Evolutionary conservation across 2,113 vertebrate species (phyloP).

Genomic region (Anoura caudifer): DNA sequence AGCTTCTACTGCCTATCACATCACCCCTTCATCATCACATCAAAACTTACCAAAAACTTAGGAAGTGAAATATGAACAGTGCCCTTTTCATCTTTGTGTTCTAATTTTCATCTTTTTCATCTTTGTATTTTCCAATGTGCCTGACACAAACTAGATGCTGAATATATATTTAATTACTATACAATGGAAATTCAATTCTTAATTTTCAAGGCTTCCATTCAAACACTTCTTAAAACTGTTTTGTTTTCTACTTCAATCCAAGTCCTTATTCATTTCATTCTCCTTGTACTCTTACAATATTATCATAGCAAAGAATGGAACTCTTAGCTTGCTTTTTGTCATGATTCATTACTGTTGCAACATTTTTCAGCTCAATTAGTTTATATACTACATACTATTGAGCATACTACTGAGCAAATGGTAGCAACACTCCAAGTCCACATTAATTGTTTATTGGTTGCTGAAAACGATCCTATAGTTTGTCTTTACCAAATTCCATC

Average conservation of each 20-base stretch:
- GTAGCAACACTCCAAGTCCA: not conserved
- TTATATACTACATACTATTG: not conserved
- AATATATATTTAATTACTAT: not conserved
- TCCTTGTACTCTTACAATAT: not conserved
- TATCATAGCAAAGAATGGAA: not conserved
- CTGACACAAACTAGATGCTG: not conserved
- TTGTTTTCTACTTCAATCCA: not conserved
- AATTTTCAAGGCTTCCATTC: not conserved
- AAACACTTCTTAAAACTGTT: not conserved
- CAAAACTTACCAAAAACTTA: not conserved
- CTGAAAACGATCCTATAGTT: slow-evolving; percentile 1
- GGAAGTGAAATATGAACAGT: not conserved
- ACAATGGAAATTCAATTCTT: not conserved
- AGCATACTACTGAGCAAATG: not conserved
- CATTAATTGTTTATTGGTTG: slow-evolving; percentile 25
- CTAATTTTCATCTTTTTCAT: not conserved
- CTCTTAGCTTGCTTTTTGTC: not conserved
- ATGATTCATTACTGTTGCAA: not conserved
- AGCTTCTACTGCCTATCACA: not conserved
- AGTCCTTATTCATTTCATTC: not conserved
- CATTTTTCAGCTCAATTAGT: not conserved
- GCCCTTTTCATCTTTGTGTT: not conserved
- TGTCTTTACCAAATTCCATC: slow-evolving; percentile 31
- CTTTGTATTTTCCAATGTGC: not conserved
- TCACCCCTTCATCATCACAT: not conserved